phyloP scores from a whole-genome alignment of 2,113 vertebrate species.

The Antechinus stuartii region DNA sequence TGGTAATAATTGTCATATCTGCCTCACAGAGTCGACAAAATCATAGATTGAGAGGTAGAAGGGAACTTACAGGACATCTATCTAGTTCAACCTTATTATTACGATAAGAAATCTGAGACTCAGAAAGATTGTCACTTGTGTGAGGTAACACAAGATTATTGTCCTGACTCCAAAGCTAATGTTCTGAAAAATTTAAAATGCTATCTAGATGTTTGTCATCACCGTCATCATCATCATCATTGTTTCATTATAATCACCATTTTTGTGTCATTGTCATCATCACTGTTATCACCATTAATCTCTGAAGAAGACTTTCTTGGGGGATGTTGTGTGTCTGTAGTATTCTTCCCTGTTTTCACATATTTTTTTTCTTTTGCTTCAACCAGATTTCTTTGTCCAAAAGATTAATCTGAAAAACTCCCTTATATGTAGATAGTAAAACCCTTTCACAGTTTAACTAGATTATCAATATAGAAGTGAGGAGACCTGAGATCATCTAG shows the following conservation, averaged over 20 bases:
- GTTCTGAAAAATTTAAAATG: neutral
- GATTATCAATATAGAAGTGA: neutral
- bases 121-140: neutral
- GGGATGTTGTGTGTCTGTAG: neutral
- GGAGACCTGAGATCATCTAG: neutral
- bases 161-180: neutral
- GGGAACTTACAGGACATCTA: neutral
- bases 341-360: neutral
- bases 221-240: neutral
- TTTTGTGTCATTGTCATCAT: too few species aligned
- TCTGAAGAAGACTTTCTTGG: neutral
- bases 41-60: neutral
- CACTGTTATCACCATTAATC: too few species aligned
- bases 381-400: slow-evolving; percentile 7
- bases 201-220: neutral
- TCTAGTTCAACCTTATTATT: neutral
- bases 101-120: neutral
- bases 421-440: neutral
- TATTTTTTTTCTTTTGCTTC: neutral
- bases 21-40: neutral
- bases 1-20: neutral
- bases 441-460: neutral
- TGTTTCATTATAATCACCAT: too few species aligned
- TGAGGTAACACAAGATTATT: neutral
- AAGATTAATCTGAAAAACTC: neutral